Base-by-base conservation (phyloP, 2,888 invertebrate genomes). In the Spicauda simplicius region DNA sequence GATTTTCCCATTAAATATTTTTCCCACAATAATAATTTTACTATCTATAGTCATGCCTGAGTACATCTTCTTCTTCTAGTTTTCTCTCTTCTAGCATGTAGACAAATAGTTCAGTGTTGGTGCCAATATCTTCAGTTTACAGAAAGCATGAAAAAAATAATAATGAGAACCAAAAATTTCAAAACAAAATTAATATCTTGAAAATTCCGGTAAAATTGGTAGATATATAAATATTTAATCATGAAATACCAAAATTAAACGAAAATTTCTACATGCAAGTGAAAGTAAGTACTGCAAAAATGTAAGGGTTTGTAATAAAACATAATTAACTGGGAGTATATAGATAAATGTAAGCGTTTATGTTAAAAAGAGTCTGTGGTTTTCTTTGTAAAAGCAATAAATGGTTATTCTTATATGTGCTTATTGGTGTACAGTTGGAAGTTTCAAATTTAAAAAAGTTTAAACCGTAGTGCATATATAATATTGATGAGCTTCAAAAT, bases 111-210 rank as follows among this genome's bases (percentile, higher is more conserved):
- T 59, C 16, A 37, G 53, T 69, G 71, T 72, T 72, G 72, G 70
- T 73, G 72, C 50, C 68, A 70, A 73, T 73, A 72, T 71, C 69
- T 63, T 59, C 60, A 58, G 60, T 50, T 45, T 69, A 59, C 7
- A 65, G 63, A 53, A 64, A 71, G 70, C 71, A 69, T 73, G 72
- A 69, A 69, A 70, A 68, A 18, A n/a, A 33, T 0, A 33, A 20
- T 18, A 10, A 48, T 25, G 0, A 10, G 2, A 58, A 12, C 25
- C 7, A 7, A 55, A 33, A n/a, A 33, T 1, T 33, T 4, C 12
- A 12, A 56, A 37, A 18, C 18, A 8, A 18, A 50, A 50, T 3
- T 25, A 50, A 50, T 50, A 0, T 18, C 16, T 50, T 10, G 7
- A 16, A 18, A 50, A 10, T 50, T 18, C n/a, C 45, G n/a, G 50